Evolutionary conservation across 1,140 invertebrate genomes (phyloP).

Genomic region (Chironomus tepperi): DNA sequence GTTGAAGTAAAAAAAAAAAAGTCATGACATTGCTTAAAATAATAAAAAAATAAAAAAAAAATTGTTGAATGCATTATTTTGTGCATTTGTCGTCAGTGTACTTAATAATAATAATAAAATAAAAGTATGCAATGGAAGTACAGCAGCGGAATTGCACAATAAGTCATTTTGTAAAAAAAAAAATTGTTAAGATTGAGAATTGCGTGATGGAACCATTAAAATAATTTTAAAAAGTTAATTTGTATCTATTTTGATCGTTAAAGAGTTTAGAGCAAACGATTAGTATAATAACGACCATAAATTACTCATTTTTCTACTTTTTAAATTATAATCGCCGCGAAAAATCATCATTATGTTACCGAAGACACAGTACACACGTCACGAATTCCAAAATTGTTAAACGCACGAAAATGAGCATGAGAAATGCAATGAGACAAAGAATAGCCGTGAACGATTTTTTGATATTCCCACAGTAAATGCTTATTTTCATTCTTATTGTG

Average conservation of each 20-base stretch:
- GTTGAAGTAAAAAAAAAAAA: neutral
- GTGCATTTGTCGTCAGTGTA: too few species aligned
- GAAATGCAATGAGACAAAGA: neutral
- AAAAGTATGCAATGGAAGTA: neutral
- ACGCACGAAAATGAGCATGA: neutral
- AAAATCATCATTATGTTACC: conserved; percentile 6
- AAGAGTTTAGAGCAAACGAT: neutral
- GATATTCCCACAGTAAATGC: neutral
- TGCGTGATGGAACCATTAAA: neutral
- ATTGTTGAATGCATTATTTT: too few species aligned
- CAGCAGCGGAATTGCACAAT: neutral
- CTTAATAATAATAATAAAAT: neutral
- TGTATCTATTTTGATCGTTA: conserved; percentile 2
- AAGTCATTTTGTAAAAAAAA: neutral
- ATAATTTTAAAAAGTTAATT: neutral
- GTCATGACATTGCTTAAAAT: neutral
- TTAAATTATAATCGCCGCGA: neutral
- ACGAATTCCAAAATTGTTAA: neutral
- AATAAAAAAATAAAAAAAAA: too few species aligned
- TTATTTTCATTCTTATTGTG: neutral
- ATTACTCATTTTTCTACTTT: neutral
- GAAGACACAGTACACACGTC: neutral
- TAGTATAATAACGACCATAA: neutral
- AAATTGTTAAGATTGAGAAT: neutral
- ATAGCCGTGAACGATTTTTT: neutral